Conservation (phyloP, 2,797 vertebrate genomes). For the Taenioides sp. region DNA sequence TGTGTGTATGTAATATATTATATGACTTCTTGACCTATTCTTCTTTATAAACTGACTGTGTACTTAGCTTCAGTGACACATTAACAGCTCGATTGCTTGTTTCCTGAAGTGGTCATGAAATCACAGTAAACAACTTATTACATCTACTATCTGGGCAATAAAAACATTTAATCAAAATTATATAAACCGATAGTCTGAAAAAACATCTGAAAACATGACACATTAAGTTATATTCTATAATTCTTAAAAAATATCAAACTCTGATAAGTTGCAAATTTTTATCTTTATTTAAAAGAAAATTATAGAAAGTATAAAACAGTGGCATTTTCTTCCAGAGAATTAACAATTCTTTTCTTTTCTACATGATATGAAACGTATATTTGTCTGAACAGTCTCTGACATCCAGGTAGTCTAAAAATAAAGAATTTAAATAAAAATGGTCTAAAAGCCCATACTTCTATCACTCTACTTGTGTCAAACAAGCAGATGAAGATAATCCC, state of each 20-base stretch:
- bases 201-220: no score
- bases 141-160: not conserved
- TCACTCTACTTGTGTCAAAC: constrained; percentile 86
- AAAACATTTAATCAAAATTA: not conserved
- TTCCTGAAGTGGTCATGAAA: not conserved
- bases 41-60: not conserved
- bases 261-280: constrained; percentile 35
- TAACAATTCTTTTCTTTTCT: constrained; percentile 75
- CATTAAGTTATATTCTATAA: no score
- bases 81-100: not conserved
- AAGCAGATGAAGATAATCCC: constrained; percentile 81
- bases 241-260: not conserved
- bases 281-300: constrained; percentile 79
- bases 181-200: no score
- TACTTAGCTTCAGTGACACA: not conserved
- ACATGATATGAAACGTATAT: constrained; percentile 45
- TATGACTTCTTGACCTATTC: not conserved
- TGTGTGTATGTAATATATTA: not conserved
- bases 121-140: not conserved
- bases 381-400: constrained; percentile 58
- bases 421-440: constrained; percentile 73
- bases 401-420: constrained; percentile 59
- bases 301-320: constrained; percentile 85
- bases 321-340: constrained; percentile 89
- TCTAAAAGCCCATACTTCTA: constrained; percentile 58